Evolutionary conservation across 2,888 invertebrate species (phyloP).

Genomic region (Rosalia funebris): DNA sequence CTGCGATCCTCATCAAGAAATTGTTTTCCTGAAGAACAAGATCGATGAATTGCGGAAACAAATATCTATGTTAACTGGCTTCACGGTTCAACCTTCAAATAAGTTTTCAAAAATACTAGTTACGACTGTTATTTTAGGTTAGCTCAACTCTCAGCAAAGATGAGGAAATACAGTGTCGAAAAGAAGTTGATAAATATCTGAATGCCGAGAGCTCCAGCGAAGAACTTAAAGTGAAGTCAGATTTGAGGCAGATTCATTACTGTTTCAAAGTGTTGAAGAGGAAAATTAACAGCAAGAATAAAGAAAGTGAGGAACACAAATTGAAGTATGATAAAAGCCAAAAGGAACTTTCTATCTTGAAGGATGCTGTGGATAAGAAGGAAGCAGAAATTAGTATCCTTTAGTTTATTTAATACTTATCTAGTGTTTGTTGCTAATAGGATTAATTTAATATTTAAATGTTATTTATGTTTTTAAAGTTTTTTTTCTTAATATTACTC

Average conservation of each 20-base stretch:
- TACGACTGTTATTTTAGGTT: constrained; percentile 24
- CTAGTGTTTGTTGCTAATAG: no score
- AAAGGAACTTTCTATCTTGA: constrained; percentile 17
- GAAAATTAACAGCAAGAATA: constrained; percentile 36
- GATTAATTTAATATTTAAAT: constrained; percentile 8
- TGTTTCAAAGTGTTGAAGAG: constrained; percentile 58
- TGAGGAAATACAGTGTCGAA: constrained; percentile 44
- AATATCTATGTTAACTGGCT: constrained; percentile 24
- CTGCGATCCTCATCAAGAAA: constrained; percentile 62
- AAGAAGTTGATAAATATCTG: constrained; percentile 49
- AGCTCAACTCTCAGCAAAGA: constrained; percentile 11
- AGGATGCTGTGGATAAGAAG: constrained; percentile 21
- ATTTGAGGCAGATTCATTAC: constrained; percentile 56
- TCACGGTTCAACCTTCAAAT: no score
- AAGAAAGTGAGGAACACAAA: constrained; percentile 14
- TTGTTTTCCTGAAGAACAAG: constrained; percentile 62
- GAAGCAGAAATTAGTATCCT: constrained; percentile 40
- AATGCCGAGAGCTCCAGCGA: constrained; percentile 36
- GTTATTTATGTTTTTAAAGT: neutral
- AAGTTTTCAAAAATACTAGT: no score
- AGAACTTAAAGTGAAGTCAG: constrained; percentile 50
- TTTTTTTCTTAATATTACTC: constrained; percentile 14
- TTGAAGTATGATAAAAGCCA: constrained; percentile 23
- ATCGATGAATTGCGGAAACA: constrained; percentile 56
- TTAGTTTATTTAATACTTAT: constrained; percentile 14